phyloP scores from a whole-genome alignment of 2,797 vertebrate species.

The Melanotaenia maccullochi region DNA sequence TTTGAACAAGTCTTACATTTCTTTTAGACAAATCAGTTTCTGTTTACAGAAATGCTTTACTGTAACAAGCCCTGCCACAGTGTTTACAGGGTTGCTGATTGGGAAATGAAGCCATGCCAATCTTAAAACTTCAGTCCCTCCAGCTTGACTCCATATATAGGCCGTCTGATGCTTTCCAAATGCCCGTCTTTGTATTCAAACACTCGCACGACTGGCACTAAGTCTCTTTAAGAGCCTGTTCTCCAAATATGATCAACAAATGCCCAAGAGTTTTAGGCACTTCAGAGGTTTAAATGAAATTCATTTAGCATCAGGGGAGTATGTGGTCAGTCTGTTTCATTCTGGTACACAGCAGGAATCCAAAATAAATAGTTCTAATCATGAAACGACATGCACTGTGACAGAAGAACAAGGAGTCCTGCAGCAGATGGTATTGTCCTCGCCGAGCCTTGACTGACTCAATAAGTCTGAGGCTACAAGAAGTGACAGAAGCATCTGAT shows the following conservation, averaged over 20 bases:
- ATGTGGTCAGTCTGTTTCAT: neutral
- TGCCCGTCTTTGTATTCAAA: constrained; percentile 1
- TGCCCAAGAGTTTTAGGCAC: neutral
- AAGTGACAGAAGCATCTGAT: neutral
- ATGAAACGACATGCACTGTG: neutral
- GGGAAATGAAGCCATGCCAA: neutral
- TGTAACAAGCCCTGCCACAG: neutral
- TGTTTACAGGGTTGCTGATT: constrained; percentile 14
- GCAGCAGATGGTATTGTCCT: neutral
- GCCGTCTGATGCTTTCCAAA: neutral
- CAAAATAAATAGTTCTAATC: neutral
- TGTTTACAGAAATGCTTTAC: neutral
- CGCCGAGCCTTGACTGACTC: neutral
- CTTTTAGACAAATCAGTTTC: neutral
- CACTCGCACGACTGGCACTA: neutral
- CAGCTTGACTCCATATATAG: constrained; percentile 20
- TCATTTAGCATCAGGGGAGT: neutral
- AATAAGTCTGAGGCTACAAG: neutral
- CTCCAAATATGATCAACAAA: neutral
- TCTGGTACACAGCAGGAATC: neutral
- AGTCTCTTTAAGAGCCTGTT: neutral
- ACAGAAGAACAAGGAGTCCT: neutral
- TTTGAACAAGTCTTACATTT: neutral
- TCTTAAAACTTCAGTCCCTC: neutral
- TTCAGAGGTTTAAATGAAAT: neutral